Conservation (phyloP, 2,113 vertebrate species). For the Chaenogobius annularis region DNA sequence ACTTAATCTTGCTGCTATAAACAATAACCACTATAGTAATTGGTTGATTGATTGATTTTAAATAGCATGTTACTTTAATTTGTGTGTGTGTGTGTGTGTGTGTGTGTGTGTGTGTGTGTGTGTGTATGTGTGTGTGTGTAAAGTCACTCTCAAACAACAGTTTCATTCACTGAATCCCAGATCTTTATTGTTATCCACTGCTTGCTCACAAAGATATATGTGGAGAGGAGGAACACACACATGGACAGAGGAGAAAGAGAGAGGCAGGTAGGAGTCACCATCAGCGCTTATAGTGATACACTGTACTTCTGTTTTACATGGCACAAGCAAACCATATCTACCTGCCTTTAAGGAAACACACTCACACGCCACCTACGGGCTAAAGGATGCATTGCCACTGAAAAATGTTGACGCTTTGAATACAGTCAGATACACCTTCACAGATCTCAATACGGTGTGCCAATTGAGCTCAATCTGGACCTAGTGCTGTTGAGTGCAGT, state of each 20-base stretch:
- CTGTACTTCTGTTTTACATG: constrained; percentile 51
- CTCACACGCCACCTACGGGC: constrained; percentile 59
- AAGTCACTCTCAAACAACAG: background rate
- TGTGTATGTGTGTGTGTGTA: background rate
- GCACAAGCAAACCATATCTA: constrained; percentile 44
- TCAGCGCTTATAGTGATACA: constrained; percentile 41
- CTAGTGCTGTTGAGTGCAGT: constrained; percentile 41
- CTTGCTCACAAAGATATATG: constrained; percentile 80
- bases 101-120: background rate
- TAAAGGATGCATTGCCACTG: constrained; percentile 41
- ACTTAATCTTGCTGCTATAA: too few relatives aligned
- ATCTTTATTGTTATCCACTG: constrained; percentile 81
- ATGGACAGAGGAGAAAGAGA: constrained; percentile 65
- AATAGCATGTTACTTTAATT: too few relatives aligned
- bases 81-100: background rate
- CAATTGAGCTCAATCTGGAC: background rate
- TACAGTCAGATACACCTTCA: constrained; percentile 46
- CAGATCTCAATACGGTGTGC: constrained; percentile 47
- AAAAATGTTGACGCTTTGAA: constrained; percentile 49
- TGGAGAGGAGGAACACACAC: constrained; percentile 72
- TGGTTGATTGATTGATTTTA: too few relatives aligned
- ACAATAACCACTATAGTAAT: too few relatives aligned
- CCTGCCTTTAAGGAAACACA: constrained; percentile 55
- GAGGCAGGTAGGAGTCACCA: constrained; percentile 55
- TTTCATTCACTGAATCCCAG: constrained; percentile 79